Conservation (phyloP, 2,113 vertebrate species). For the Galemys pyrenaicus region DNA sequence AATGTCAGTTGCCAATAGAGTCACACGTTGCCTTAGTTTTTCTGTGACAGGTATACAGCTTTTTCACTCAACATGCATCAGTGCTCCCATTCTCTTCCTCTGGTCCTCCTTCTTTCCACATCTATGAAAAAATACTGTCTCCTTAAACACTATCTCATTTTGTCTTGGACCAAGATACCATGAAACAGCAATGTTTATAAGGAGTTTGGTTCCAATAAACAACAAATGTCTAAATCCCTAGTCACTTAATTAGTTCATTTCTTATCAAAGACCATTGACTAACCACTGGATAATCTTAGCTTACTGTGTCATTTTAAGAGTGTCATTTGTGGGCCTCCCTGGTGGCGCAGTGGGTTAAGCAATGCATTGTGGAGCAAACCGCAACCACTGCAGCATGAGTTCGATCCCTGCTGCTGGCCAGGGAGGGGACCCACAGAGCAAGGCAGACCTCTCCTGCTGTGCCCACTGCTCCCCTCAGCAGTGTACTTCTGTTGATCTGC, state of each 20-base stretch:
- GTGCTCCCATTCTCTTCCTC: background rate
- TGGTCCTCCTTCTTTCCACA: background rate
- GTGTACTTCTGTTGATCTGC: too few species aligned
- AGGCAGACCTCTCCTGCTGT: too few species aligned
- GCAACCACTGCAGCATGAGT: too few species aligned
- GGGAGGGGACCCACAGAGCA: too few species aligned
- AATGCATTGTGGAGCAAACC: too few species aligned
- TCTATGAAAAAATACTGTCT: constrained; percentile 20
- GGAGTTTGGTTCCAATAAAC: constrained; percentile 67
- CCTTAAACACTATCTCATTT: constrained; percentile 43
- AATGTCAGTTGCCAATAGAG: background rate
- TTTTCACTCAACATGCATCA: background rate
- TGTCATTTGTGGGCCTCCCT: too few species aligned
- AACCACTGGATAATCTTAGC: constrained; percentile 47
- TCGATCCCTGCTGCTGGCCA: too few species aligned
- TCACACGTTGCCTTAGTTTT: background rate
- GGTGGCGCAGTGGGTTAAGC: too few species aligned
- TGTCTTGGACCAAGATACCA: constrained; percentile 52
- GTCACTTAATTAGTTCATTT: constrained; percentile 71
- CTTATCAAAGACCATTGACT: constrained; percentile 60
- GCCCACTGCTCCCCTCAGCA: too few species aligned
- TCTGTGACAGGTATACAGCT: background rate
- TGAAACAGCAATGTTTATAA: constrained; percentile 61
- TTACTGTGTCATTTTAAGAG: constrained; percentile 24
- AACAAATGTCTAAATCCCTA: constrained; percentile 63